phyloP scores from a whole-genome alignment of 2,113 vertebrate species.

The Orthonyx spaldingii region DNA sequence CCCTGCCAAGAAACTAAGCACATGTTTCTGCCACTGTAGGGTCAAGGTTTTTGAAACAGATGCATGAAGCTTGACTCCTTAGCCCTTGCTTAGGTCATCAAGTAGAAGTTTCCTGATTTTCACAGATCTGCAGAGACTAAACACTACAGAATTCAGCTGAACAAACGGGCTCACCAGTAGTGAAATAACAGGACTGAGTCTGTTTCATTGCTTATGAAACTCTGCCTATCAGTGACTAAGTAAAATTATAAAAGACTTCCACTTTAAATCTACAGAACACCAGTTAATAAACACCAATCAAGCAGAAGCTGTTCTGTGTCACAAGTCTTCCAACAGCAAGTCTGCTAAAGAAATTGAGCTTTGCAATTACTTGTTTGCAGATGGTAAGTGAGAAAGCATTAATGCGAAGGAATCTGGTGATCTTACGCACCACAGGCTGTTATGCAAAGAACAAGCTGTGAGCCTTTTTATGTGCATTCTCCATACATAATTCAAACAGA shows the following conservation, averaged over 20 bases:
- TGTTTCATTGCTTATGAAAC: background rate
- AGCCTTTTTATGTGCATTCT: background rate
- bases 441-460: background rate
- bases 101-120: background rate
- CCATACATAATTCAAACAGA: background rate
- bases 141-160: background rate
- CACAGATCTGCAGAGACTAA: background rate
- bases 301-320: background rate
- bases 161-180: fast-evolving
- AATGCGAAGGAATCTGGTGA: background rate
- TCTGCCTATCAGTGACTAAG: background rate
- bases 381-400: background rate
- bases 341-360: background rate
- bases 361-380: background rate
- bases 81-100: background rate
- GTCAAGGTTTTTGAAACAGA: background rate
- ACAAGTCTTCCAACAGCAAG: background rate
- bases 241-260: background rate
- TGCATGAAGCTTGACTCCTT: background rate
- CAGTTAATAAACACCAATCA: background rate
- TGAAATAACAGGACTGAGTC: background rate
- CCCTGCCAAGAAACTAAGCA: background rate
- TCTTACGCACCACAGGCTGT: background rate
- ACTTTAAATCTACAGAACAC: background rate
- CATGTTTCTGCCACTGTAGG: background rate